phyloP scores from a whole-genome alignment of 2,113 vertebrate genomes.

The Halcyon malimbica region DNA sequence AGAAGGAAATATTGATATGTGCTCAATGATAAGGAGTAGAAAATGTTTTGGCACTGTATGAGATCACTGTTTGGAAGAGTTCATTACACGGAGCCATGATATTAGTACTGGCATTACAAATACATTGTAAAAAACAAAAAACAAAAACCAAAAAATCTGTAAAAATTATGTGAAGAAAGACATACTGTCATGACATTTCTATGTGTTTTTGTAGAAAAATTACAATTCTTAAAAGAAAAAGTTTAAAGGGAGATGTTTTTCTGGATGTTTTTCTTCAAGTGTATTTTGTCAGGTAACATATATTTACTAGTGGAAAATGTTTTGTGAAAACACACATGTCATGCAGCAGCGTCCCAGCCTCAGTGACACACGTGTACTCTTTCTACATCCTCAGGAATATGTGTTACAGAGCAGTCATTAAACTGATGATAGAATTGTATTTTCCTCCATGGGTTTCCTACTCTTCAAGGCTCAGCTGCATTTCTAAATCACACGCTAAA shows the following conservation, averaged over 20 bases:
- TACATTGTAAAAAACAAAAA: background rate
- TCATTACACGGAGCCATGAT: background rate
- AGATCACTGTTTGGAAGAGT: background rate
- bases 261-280: background rate
- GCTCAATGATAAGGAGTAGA: background rate
- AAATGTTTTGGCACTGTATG: background rate
- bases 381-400: fast-evolving
- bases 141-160: background rate
- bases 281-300: background rate
- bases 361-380: fast-evolving
- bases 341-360: background rate
- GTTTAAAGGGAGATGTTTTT: background rate
- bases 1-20: background rate
- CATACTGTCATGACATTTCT: background rate
- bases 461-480: background rate
- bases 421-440: background rate
- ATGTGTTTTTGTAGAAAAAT: background rate
- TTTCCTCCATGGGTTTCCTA: background rate
- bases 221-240: background rate
- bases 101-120: background rate
- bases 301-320: background rate
- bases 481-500: background rate
- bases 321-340: fast-evolving
- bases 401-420: background rate
- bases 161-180: background rate